Base-by-base conservation (phyloP, 1,140 invertebrate genomes). In the Campodea augens region DNA sequence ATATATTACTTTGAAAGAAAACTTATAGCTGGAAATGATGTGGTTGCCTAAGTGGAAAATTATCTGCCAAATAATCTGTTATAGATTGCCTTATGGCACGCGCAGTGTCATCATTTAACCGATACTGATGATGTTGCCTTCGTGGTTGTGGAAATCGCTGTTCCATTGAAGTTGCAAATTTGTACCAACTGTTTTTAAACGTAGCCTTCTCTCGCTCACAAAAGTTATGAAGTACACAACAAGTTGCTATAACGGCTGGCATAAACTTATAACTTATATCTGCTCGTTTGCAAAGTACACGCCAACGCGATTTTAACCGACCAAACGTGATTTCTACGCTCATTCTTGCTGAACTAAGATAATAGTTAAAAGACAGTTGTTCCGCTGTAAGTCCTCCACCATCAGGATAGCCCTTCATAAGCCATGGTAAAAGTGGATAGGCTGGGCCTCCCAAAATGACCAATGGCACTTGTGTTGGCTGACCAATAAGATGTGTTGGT, bases 381-480 rank as follows among this genome's bases (percentile, higher is more conserved):
- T 50, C 18, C 41, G 43, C 18, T 23, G 52, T 52, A 10, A 63
- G 44, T 47, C 56, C 49, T 12, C 57, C 57, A 46, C 57, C 51
- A 47, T 60, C 54, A 27, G 45, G 49, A 43, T 53, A 60, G 4
- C 59, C 58, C 2, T 49, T 54, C 38, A 63, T 25, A 5, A 64
- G 21, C 43, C 52, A 55, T 36, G 49, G 40, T 23, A 41, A 44
- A 19, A 59, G 41, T 1, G 59, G 55, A 49, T 60, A 64, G 18
- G 60, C 59, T 21, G 41, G 44, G 57, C 62, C 60, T 21, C 54
- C 60, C 13, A 64, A 19, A 19, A 63, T 38, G 38, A 59, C 15
- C 7, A 10, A 32, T 32, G 27, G 27, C 27, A 32, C 27, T 32
- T 7, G 27, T n/a, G n/a, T n/a, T n/a, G n/a, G n/a, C n/a, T n/a